Evolutionary conservation across 2,113 vertebrate species (phyloP), one percentile per base, ranked within the genome.

Genomic region (Crotalus viridis): DNA sequence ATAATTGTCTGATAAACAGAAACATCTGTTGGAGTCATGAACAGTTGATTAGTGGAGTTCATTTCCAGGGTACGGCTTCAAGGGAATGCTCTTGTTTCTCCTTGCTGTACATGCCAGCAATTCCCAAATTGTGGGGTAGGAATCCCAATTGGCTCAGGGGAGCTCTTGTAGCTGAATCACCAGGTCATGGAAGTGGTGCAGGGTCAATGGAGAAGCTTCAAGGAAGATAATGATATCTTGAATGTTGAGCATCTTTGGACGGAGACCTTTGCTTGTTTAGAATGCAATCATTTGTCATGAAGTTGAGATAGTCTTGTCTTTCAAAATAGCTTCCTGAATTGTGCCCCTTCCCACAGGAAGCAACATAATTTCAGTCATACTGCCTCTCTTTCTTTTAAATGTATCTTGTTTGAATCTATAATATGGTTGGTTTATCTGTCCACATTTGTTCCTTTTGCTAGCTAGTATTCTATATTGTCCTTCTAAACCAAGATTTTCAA

Each of bases 1-100:
- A 87, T 91, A 97, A 97, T 97, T 96, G 95, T 96, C 93, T 94
- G 96, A 95, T 96, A 97, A 97, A 5, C 94, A 97, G 95, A 97
- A 97, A 97, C 96, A 97, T 96, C 97, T 97, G 97, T 93, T 94
- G 94, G 89, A 97, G 95, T 97, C 96, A 97, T 96, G 94, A 97
- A 95, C 95, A 95, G 95, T 95, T 97, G 96, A 97, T 97, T 97
- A 97, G 96, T 48, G 48, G 95, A 97, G 97, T 97, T 97, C 96
- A 97, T 94, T 96, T 91, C 95, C 92, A 94, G 96, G 96, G 96
- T 97, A 97, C 91, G 51, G 87, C 95, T 95, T 94, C 94, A 69
- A 51, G 91, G 94, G 94, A 97, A 96, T 94, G 85, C 92, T 95
- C 94, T 95, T 96, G 91, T 96, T 95, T 95, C 95, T 93, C 86